Percentiles rank a stretch among this genome's conserved stretches.
These are phyloP conservation scores for Zaprionus vittiger DNA, from an alignment of 1,140 invertebrate species.

Conservation along the genomic window DNA sequence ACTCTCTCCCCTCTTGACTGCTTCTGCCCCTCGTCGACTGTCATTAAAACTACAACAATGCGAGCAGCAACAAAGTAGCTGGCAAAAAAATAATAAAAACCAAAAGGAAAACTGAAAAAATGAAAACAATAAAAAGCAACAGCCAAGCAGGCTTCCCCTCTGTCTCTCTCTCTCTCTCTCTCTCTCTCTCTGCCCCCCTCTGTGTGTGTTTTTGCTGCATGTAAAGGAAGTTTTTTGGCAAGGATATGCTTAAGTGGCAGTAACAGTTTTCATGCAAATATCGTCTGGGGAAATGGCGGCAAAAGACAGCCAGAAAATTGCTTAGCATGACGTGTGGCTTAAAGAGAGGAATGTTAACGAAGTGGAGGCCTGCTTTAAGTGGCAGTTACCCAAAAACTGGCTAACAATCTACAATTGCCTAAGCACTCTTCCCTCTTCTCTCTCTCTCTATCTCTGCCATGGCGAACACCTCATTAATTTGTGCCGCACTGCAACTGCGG, in stretches of 20 bases:
- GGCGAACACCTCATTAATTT: constrained; percentile 78
- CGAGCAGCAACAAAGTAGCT: constrained; percentile 36
- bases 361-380: constrained; percentile 25
- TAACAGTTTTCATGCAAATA: constrained; percentile 81
- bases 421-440: constrained; percentile 1
- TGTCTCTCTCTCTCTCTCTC: too few relatives aligned
- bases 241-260: constrained; percentile 77
- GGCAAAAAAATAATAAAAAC: constrained; percentile 17
- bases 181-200: neutral
- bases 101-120: constrained; percentile 49
- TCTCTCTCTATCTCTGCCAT: constrained; percentile 1
- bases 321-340: constrained; percentile 31
- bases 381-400: constrained; percentile 12
- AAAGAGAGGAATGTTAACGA: constrained; percentile 4
- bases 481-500: constrained; percentile 46
- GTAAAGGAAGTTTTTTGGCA: constrained; percentile 60
- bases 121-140: constrained; percentile 58
- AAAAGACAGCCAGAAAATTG: constrained; percentile 33
- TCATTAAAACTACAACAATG: constrained; percentile 80
- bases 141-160: constrained; percentile 32
- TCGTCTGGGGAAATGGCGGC: constrained; percentile 66
- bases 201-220: constrained; percentile 12
- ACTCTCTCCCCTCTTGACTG: neutral
- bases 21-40: constrained; percentile 18
- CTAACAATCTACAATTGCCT: constrained; percentile 27